These are phyloP conservation scores for Labeo catla DNA, from an alignment of 2,113 vertebrate genomes.

Conservation along the genomic window DNA sequence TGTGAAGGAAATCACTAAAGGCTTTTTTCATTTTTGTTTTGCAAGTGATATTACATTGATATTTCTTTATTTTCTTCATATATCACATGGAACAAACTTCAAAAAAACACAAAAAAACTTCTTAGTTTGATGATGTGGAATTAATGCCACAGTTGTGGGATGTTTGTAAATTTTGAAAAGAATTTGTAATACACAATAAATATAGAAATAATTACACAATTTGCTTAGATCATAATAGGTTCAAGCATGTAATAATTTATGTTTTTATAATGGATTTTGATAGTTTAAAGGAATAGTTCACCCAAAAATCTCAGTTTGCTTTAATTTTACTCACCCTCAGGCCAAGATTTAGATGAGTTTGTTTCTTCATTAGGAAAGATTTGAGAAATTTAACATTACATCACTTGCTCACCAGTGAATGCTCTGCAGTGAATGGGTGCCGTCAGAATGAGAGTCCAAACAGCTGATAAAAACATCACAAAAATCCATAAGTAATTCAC, in stretches of 20 bases:
- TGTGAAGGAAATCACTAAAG: background rate
- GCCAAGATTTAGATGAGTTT: background rate
- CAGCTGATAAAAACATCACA: background rate
- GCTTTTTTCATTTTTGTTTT: background rate
- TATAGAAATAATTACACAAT: background rate
- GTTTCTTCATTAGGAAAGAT: background rate
- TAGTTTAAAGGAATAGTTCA: background rate
- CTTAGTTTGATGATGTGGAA: background rate
- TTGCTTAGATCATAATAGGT: background rate
- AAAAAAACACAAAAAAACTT: background rate
- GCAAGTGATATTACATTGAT: background rate
- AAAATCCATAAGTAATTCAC: background rate
- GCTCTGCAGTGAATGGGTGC: background rate
- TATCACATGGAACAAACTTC: background rate
- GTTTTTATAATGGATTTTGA: background rate
- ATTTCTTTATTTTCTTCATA: background rate
- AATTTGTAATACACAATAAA: background rate
- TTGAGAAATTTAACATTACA: background rate
- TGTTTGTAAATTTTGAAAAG: background rate
- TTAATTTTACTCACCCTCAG: background rate
- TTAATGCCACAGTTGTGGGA: background rate
- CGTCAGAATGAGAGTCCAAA: background rate
- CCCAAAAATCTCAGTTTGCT: background rate
- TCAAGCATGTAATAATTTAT: background rate
- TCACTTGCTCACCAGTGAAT: background rate